Percentiles rank a stretch among this genome's conserved stretches.
Evolutionary conservation across 2,888 invertebrate species (phyloP).

Genomic region (Apoda limacodes): DNA sequence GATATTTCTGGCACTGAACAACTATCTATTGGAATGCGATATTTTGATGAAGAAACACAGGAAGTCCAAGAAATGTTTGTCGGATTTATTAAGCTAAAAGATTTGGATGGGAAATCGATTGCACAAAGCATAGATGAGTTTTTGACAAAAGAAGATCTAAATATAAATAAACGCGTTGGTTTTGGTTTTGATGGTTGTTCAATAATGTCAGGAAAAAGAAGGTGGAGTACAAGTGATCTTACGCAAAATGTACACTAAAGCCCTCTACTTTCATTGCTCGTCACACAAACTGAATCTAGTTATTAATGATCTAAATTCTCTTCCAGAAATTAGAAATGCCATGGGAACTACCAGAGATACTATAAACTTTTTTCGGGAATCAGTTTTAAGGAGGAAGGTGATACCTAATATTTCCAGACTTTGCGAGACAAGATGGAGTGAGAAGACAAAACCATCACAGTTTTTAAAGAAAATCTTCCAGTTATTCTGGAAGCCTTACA

Average conservation of each 20-base stretch:
- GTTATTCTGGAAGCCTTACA: conserved; percentile 17
- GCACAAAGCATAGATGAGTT: too few relatives aligned
- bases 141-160: too few relatives aligned
- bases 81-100: too few relatives aligned
- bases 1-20: too few relatives aligned
- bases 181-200: too few relatives aligned
- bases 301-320: too few relatives aligned
- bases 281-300: conserved; percentile 14
- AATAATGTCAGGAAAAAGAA: too few relatives aligned
- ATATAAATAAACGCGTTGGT: too few relatives aligned
- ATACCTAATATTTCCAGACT: conserved; percentile 22
- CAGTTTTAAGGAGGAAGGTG: conserved; percentile 23
- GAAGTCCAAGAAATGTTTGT: too few relatives aligned
- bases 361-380: too few relatives aligned
- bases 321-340: conserved; percentile 18
- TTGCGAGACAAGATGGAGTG: conserved; percentile 16
- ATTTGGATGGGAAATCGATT: too few relatives aligned
- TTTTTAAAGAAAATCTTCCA: conserved; percentile 22
- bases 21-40: conserved; percentile 15
- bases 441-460: conserved; percentile 18
- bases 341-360: conserved; percentile 17
- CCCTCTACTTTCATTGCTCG: conserved; percentile 13
- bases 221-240: conserved; percentile 11
- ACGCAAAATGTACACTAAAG: conserved; percentile 12
- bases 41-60: conserved; percentile 13